Base-by-base conservation (phyloP, 2,888 invertebrate species). In the Epinotia bilunana region DNA sequence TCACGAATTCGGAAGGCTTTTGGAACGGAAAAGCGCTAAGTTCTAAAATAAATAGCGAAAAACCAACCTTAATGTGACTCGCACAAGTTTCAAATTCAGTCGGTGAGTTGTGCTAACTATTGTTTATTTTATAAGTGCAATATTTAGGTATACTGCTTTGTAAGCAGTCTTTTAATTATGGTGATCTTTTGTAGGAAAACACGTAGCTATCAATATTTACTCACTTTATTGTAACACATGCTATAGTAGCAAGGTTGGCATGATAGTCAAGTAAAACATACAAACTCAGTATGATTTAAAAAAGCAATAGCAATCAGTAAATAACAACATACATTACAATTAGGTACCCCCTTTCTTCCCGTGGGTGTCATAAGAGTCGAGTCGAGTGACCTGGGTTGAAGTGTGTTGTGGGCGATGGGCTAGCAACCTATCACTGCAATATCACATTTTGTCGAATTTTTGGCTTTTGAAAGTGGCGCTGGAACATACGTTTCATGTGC, bases 1-100 rank as follows among this genome's bases (percentile, higher is more conserved):
- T 69, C 69, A 69, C 69, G 69, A 58, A 69, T 58, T 58, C 69
- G 13, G 28, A 16, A 43, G 12, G 46, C 20, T 58, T 69, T 58
- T 69, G 58, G 57, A n/a, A 23, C 11, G 1, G 58, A 58, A 58
- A 58, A 58, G 58, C 46, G 39, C 3, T 20, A 69, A 58, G 23
- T 58, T 2, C 12, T 28, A 23, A 39, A 43, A n/a, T 43, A n/a
- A 16, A 23, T 68, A 0, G n/a, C 20, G 43, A 9, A 68, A 13
- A 58, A 57, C 3, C 23, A 16, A 68, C 57, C 23, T 20, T 68
- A 58, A 23, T 3, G 5, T 20, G 57, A 43, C 20, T 39, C 16
- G 4, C 4, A 16, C 9, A 57, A 58, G 16, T 18, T 43, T 13
- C 18, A 39, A 16, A 11, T 68, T 7, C 18, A 16, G 20, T 2